Evolutionary conservation across 2,113 vertebrate genomes (phyloP), one percentile per base, ranked within the genome.

Genomic region (Chlamydotis undulata): DNA sequence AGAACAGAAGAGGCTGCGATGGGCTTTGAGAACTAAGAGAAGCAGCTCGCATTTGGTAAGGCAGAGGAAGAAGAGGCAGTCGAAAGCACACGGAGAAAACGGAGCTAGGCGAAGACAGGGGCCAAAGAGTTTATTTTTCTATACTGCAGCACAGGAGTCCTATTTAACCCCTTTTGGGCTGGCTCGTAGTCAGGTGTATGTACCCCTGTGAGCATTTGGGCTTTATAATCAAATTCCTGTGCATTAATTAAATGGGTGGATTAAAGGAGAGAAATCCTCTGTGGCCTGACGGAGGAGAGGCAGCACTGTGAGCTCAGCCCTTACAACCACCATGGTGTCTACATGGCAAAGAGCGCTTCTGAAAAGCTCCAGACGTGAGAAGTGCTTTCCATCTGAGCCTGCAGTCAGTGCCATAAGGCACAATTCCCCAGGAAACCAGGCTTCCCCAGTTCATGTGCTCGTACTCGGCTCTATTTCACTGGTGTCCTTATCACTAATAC

Each of bases 281-380:
- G 0, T 6, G 67, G 8, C 49, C 43, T 53, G 60, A 41, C 1
- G 1, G 28, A 61, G 60, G 24, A 47, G 67, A 49, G 37, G 47
- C 90, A 90, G 50, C 70, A 33, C 25, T 4, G 19, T 41, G 79
- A 92, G 49, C 75, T 76, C 96, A 94, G 84, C 77, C 50, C 60
- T 81, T 22, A 50, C 49, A 78, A 17, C 13, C 78, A 55, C 78
- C n/a, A 45, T 18, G 39, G 70, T 33, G 59, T 1, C 69, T 19
- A 21, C 33, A 39, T 0, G 14, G 60, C 91, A 82, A 73, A 75
- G 43, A 71, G 12, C 4, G 3, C 45, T 82, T 85, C 60, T 71
- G 7, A 75, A 85, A 61, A 0, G 0, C 52, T 78, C 65, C 86
- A 80, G 63, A n/a, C 63, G 57, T 13, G 70, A 14, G 57, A 89